Evolutionary conservation across 2,113 vertebrate genomes (phyloP), one percentile per base, ranked within the genome.

Genomic region (Tricholaema leucomelas): DNA sequence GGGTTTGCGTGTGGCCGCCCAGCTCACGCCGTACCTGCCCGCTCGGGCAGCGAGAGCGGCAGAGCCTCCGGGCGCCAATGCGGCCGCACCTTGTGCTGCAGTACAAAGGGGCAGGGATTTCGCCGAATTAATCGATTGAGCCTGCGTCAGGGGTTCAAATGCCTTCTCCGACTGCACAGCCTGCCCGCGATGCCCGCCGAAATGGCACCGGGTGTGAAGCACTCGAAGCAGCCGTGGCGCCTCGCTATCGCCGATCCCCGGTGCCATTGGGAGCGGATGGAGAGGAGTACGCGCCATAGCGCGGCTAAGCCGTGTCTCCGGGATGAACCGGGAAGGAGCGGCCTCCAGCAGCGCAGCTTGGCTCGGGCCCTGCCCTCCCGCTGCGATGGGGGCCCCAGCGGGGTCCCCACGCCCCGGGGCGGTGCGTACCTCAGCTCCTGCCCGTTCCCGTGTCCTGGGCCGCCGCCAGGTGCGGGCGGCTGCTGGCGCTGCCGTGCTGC

Each of bases 21-120:
- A 52, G 66, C 61, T 55, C 54, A 0, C 70, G 2, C 21, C 54
- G 0, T 2, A 42, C 70, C 75, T 42, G 61, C 46, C 35, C 5
- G 38, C 69, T 50, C 35, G 46, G 3, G 36, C 38, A 14, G 20
- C 2, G 33, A 10, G 27, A 42, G 50, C 52, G 10, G 6, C n/a
- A 2, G 10, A 42, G 50, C 46, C 1, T 8, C 44, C 4, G 17
- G 44, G 48, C 30, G 9, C 18, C 9, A 23, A 71, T n/a, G 52
- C 36, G 46, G 17, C 40, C 1, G 52, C 48, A 2, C 20, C 20
- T 4, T 1, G 19, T 5, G 7, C 8, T 15, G 21, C 24, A 1
- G 67, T 16, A 20, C 33, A 7, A 36, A n/a, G 31, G 52, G 31
- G 59, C 64, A 8, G 52, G 52, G 59, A 12, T 28, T 20, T 3